These are phyloP conservation scores for Exephanes ischioxanthus DNA, from an alignment of 2,888 invertebrate species.

Conservation along the genomic window DNA sequence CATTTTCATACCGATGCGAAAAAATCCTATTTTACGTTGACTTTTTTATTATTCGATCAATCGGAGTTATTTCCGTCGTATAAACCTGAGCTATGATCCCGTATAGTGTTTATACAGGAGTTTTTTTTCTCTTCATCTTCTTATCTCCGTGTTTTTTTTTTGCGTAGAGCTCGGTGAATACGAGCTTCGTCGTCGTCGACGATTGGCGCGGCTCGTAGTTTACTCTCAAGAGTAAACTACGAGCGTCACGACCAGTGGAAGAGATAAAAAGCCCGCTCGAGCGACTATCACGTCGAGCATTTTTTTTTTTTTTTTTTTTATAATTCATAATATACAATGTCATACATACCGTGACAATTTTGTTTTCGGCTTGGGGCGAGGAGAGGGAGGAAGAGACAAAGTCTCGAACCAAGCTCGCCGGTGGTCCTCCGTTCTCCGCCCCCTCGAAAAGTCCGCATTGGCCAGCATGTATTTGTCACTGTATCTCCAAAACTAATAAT, in stretches of 20 bases:
- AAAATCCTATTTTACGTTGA: not conserved
- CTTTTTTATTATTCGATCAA: slow-evolving; percentile 17
- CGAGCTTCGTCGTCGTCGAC: not conserved
- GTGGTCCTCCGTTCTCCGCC: not conserved
- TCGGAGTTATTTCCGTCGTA: slow-evolving; percentile 28
- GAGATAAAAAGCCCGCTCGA: slow-evolving; percentile 16
- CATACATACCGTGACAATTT: not conserved
- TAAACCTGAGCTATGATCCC: slow-evolving; percentile 3
- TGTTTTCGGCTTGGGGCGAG: not conserved
- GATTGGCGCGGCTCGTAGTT: not conserved
- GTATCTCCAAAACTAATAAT: not conserved
- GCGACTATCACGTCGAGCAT: slow-evolving; percentile 11
- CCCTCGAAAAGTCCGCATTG: not conserved
- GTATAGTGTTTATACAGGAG: not conserved
- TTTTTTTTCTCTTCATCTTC: not conserved
- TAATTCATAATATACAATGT: slow-evolving; percentile 29
- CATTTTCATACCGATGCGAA: not conserved
- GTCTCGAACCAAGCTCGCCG: not conserved
- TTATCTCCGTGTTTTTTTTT: slow-evolving; percentile 28
- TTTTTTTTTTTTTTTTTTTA: not conserved
- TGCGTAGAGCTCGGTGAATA: slow-evolving; percentile 10
- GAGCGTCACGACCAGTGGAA: not conserved
- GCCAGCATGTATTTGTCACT: not conserved
- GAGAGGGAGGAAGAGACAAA: not conserved
- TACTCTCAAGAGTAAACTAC: not conserved